Evolutionary conservation across 2,113 vertebrate species (phyloP), one percentile per base, ranked within the genome.

Genomic region (Sigmodon hispidus): DNA sequence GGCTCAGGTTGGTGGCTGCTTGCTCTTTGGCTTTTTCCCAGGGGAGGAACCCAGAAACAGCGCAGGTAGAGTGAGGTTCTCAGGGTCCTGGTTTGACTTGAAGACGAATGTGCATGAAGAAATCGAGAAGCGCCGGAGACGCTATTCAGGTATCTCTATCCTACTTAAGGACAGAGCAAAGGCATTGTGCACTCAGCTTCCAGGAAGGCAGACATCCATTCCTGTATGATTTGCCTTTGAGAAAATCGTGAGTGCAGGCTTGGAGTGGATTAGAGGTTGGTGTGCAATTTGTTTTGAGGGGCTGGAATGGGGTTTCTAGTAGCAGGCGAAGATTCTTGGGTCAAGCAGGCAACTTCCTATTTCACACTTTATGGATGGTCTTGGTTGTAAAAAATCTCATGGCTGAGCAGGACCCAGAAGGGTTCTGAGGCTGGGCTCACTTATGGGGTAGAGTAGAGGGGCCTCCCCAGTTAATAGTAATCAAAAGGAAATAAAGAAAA

Each of bases 301-400:
- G 21, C 84, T 29, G 69, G 24, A 21, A 34, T 5, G 69, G 34
- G 6, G 36, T 5, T 21, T 65, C 31, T 48, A 52, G 81, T 45
- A 12, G 36, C 29, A 45, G 48, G 19, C 31, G 34, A 29, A 7
- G 11, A 7, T 1, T 16, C 43, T 2, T 17, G 48, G 40, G 69
- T 22, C 22, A n/a, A 19, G 16, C 26, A 13, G 43, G 11, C 19
- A 45, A 24, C 83, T n/a, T 86, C 15, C 11, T 73, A 17, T 86
- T 34, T 15, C 63, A 29, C 17, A 21, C 86, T 26, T 15, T 50
- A 29, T 15, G 19, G 0, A 24, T 22, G 22, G 0, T 48, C 36
- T 36, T 57, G 5, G 69, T 80, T 67, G 87, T 76, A 83, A 90
- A 87, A 79, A 81, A 15, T 75, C 83, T 94, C 63, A 67, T 15